A percentile compares a stretch with the other conserved stretches of the same genome.
These are phyloP conservation scores for Neelides folsomi DNA, from an alignment of 2,888 invertebrate genomes.

Conservation along the genomic window DNA sequence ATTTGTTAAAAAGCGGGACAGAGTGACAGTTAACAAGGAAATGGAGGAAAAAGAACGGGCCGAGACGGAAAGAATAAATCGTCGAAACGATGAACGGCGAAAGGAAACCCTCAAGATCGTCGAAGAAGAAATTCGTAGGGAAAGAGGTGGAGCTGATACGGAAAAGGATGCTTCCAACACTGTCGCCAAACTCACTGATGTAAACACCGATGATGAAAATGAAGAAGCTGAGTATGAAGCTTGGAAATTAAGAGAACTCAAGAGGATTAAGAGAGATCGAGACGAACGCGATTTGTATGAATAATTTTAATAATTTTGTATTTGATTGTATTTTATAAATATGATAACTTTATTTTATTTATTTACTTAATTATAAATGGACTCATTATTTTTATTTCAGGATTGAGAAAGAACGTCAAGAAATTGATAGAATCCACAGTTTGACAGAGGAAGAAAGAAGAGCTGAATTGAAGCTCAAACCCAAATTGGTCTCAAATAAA, in stretches of 20 bases:
- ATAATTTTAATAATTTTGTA: not conserved
- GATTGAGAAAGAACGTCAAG: slow-evolving; percentile 69
- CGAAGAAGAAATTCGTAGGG: slow-evolving; percentile 75
- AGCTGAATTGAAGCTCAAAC: slow-evolving; percentile 75
- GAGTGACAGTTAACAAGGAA: slow-evolving; percentile 85
- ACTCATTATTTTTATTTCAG: slow-evolving; percentile 39
- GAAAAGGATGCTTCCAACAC: slow-evolving; percentile 23
- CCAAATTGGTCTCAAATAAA: slow-evolving; percentile 85
- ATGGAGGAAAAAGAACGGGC: slow-evolving; percentile 73
- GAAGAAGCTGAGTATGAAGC: slow-evolving; percentile 87
- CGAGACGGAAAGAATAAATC: slow-evolving; percentile 59
- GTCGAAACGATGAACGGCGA: slow-evolving; percentile 74
- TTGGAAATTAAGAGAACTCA: slow-evolving; percentile 95
- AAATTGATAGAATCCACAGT: slow-evolving; percentile 77
- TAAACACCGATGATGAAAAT: slow-evolving; percentile 88
- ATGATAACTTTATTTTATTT: not conserved
- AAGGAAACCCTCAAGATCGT: slow-evolving; percentile 76
- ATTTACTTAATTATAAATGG: not conserved
- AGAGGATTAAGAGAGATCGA: slow-evolving; percentile 86
- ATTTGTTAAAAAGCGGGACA: slow-evolving; percentile 81
- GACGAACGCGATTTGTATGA: slow-evolving; percentile 63
- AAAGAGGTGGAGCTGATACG: slow-evolving; percentile 41
- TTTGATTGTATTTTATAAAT: not conserved
- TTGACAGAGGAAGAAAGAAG: slow-evolving; percentile 95
- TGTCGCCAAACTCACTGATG: slow-evolving; percentile 59